These are phyloP conservation scores for Drosophila anomelani DNA, from an alignment of 2,888 invertebrate genomes.

Conservation along the genomic window DNA sequence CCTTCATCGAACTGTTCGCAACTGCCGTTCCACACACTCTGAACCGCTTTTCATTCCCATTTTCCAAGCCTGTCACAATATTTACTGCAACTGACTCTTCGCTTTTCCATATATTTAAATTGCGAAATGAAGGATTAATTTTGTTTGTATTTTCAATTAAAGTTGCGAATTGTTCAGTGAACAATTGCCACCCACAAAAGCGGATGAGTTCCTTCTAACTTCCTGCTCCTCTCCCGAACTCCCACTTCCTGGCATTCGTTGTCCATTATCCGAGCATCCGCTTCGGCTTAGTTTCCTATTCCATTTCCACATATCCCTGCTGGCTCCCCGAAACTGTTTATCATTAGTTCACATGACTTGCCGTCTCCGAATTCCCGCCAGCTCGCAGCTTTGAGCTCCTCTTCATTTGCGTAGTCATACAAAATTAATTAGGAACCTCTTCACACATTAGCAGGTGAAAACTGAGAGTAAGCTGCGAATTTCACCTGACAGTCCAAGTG, in stretches of 20 bases:
- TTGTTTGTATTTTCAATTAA: slow-evolving; percentile 29
- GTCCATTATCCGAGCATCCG: slow-evolving; percentile 41
- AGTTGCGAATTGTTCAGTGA: slow-evolving; percentile 7
- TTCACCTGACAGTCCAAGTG: neutral
- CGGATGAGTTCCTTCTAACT: slow-evolving; percentile 2
- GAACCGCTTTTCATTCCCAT: neutral
- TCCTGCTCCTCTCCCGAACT: neutral
- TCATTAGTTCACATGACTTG: slow-evolving; percentile 53
- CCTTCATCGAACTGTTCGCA: slow-evolving; percentile 5
- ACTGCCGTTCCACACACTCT: neutral
- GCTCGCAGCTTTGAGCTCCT: neutral
- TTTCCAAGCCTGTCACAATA: neutral
- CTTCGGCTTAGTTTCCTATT: slow-evolving; percentile 27
- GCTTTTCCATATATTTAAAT: neutral
- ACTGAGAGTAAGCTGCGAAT: slow-evolving; percentile 3
- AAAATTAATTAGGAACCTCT: slow-evolving; percentile 32
- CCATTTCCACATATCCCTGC: slow-evolving; percentile 11
- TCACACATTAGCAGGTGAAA: slow-evolving; percentile 30
- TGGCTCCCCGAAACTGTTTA: slow-evolving; percentile 32
- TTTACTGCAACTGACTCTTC: slow-evolving; percentile 2
- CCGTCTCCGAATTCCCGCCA: slow-evolving; percentile 12
- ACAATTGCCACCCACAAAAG: neutral
- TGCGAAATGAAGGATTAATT: neutral
- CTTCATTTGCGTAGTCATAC: slow-evolving; percentile 45
- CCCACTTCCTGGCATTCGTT: slow-evolving; percentile 18